Evolutionary conservation across 1,140 invertebrate genomes (phyloP).

Genomic region (Nixonia krombeini): DNA sequence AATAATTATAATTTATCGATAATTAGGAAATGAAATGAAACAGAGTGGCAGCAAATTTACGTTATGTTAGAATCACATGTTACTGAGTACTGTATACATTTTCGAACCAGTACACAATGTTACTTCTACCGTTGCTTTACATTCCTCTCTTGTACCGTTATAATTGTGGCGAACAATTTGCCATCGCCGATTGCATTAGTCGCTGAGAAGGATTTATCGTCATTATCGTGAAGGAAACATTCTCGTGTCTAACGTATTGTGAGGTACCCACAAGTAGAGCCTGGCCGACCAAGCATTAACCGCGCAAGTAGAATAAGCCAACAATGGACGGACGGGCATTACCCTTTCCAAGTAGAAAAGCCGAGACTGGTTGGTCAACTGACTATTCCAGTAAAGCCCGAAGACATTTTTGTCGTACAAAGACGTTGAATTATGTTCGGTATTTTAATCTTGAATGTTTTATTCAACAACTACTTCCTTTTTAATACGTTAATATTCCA

Average conservation of each 20-base stretch:
- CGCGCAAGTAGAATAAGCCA: slow-evolving; percentile 42
- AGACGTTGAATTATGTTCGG: slow-evolving; percentile 43
- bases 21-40: no score
- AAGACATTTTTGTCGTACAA: slow-evolving; percentile 40
- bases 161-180: slow-evolving; percentile 4
- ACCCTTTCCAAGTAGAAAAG: slow-evolving; percentile 40
- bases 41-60: no score
- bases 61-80: no score
- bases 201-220: slow-evolving; percentile 31
- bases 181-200: slow-evolving; percentile 25
- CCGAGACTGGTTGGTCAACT: slow-evolving; percentile 27
- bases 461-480: slow-evolving; percentile 33
- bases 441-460: slow-evolving; percentile 46
- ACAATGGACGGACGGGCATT: slow-evolving; percentile 42
- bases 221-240: slow-evolving; percentile 36
- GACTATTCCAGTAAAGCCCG: slow-evolving; percentile 25
- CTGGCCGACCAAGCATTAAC: slow-evolving; percentile 30
- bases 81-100: no score
- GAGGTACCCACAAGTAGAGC: slow-evolving; percentile 15
- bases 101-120: no score
- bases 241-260: slow-evolving; percentile 34
- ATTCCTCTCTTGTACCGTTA: no score
- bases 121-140: no score
- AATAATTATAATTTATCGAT: no score
- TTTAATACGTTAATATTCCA: slow-evolving; percentile 23